phyloP scores from a whole-genome alignment of 1,140 invertebrate species.

The Sinella curviseta region DNA sequence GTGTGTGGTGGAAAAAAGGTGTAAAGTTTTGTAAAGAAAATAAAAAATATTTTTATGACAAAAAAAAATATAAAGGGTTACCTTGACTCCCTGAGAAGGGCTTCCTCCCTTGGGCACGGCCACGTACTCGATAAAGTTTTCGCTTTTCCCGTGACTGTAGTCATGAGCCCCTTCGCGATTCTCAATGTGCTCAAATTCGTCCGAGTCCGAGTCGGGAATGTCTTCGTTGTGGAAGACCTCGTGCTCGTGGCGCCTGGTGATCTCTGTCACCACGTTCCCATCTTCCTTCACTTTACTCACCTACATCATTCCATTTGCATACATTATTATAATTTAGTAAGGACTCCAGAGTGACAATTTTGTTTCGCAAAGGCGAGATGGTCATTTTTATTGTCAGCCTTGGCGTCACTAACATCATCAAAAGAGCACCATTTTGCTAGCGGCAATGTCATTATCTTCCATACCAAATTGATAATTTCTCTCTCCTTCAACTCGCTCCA shows the following conservation, averaged over 20 bases:
- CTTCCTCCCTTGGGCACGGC: conserved; percentile 51
- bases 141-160: conserved; percentile 57
- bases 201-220: conserved; percentile 71
- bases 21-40: background rate
- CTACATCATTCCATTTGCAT: conserved; percentile 23
- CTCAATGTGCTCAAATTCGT: conserved; percentile 55
- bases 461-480: background rate
- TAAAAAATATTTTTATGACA: background rate
- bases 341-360: too few relatives aligned
- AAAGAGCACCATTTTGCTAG: background rate
- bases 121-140: conserved; percentile 54
- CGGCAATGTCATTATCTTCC: too few relatives aligned
- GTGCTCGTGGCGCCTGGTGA: conserved; percentile 66
- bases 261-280: conserved; percentile 82
- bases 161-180: conserved; percentile 58
- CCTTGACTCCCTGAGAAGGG: conserved; percentile 53
- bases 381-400: background rate
- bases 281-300: conserved; percentile 64
- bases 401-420: background rate
- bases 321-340: too few relatives aligned
- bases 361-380: too few relatives aligned
- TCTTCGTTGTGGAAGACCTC: conserved; percentile 68
- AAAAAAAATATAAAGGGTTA: conserved; percentile 27
- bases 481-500: background rate
- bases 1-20: background rate